Conservation (phyloP, 2,797 vertebrate species). For the Allobates femoralis region DNA sequence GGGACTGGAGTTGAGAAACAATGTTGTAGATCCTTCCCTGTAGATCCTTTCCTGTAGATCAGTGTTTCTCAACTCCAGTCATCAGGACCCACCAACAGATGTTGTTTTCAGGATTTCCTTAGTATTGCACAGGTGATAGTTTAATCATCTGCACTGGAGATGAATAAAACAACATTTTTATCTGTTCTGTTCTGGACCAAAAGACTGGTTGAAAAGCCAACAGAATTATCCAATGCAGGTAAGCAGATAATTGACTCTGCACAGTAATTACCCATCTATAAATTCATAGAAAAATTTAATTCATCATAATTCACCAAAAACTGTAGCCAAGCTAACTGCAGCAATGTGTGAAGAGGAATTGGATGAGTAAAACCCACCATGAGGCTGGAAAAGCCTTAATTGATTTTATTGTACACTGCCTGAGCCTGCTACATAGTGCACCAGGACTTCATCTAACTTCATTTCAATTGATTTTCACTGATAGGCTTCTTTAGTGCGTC, state of each 20-base stretch:
- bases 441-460: conserved; percentile 81
- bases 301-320: conserved; percentile 77
- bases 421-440: conserved; percentile 74
- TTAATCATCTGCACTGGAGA: no score
- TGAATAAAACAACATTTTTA: neutral
- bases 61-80: no score
- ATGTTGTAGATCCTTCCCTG: no score
- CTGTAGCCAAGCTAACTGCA: conserved; percentile 75
- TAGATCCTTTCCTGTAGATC: no score
- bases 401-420: conserved; percentile 78
- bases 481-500: conserved; percentile 80
- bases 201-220: conserved; percentile 64
- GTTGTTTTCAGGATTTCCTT: no score
- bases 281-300: conserved; percentile 77
- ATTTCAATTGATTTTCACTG: conserved; percentile 84
- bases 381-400: conserved; percentile 76
- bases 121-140: no score
- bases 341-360: conserved; percentile 81
- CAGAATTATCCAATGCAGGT: conserved; percentile 72
- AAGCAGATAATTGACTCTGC: conserved; percentile 69
- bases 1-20: no score
- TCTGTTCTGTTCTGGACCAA: neutral
- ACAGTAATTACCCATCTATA: conserved; percentile 78
- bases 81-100: no score
- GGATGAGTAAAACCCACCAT: conserved; percentile 72